Base-by-base conservation (phyloP, 2,888 invertebrate genomes). In the Diloba caeruleocephala region DNA sequence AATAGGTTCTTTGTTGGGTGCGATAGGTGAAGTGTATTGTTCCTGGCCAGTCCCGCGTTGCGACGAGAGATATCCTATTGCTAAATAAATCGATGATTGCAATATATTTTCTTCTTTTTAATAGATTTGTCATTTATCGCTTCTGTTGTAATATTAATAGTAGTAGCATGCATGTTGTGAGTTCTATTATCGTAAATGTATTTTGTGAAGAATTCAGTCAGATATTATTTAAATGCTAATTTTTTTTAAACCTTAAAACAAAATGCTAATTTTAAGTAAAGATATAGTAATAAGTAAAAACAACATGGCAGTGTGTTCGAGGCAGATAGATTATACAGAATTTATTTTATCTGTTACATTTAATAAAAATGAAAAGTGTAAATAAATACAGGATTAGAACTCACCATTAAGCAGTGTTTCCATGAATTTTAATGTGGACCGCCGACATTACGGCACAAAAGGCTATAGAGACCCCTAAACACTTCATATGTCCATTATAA, bases 1-100 rank as follows among this genome's bases (percentile, higher is more conserved):
- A 88, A 86, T 88, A 84, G 86, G 76, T 73, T 79, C 81, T 85
- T 87, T 85, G 84, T 89, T 85, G 82, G 79, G 79, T 81, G 85
- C 66, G 81, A 81, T 85, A 84, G 87, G 86, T 84, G 86, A 64
- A 57, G 63, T 78, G 72, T 64, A 77, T 79, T 78, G 79, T 81
- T 75, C 74, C 73, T 72, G 75, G 72, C 74, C 66, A 72, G 58
- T 60, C 65, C 64, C 48, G 55, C 61, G 46, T 48, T 38, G 58
- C 67, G 58, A 66, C 68, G 56, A 57, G 66, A 70, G 65, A 76
- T 72, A 67, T 67, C 71, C 66, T 66, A 70, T 78, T 68, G 69
- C 72, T 64, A 53, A 57, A 62, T 71, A 43, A 57, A 64, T 59
- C 64, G 74, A 66, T 65, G 58, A 54, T 52, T 56, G 61, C 56